Percentiles rank a stretch among this genome's conserved stretches.
Conservation (phyloP, 2,797 vertebrate species). For the Anabacerthia variegaticeps region DNA sequence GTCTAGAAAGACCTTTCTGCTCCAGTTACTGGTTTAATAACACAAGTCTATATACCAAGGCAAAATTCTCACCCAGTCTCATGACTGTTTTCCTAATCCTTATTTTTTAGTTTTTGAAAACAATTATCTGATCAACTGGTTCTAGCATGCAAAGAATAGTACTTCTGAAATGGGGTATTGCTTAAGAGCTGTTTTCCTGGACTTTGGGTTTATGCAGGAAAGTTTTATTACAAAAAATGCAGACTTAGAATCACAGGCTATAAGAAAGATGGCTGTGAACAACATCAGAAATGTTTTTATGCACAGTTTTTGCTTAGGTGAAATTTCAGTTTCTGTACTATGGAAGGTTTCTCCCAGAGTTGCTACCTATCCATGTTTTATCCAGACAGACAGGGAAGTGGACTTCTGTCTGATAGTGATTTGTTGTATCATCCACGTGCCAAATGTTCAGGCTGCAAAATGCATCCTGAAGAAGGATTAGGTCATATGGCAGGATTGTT, state of each 20-base stretch:
- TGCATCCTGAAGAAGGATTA: accelerated
- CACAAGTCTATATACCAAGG: not conserved
- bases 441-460: not conserved
- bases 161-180: not conserved
- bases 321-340: not conserved
- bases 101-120: not conserved
- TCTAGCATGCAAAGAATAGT: not conserved
- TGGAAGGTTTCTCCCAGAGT: not conserved
- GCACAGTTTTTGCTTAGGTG: not conserved
- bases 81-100: not conserved
- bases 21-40: constrained; percentile 52
- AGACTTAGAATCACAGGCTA: not conserved
- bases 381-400: not conserved
- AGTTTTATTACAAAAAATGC: not conserved
- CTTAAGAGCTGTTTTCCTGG: not conserved
- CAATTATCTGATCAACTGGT: not conserved
- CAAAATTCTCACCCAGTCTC: constrained; percentile 15
- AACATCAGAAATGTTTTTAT: not conserved
- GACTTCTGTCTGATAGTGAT: not conserved
- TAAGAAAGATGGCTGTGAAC: not conserved
- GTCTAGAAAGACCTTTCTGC: constrained; percentile 55
- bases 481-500: not conserved
- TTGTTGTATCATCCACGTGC: accelerated
- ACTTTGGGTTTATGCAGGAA: not conserved
- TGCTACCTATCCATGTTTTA: not conserved